Evolutionary conservation across 2,888 invertebrate genomes (phyloP).

Genomic region (Saturnia pavonia): DNA sequence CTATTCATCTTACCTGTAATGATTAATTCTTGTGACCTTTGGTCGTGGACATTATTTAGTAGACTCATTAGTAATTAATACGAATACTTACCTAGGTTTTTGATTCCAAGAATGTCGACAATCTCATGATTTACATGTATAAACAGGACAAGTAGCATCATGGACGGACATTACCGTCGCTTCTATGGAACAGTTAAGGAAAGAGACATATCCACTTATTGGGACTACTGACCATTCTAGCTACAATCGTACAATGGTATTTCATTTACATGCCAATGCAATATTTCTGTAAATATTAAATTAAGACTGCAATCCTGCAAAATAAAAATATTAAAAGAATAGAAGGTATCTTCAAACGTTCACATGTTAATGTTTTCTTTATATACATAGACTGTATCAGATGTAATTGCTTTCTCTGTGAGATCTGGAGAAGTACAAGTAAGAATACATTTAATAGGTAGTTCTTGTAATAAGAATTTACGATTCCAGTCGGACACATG

Average conservation of each 20-base stretch:
- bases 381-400: not conserved
- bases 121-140: not conserved
- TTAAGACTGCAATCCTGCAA: no score
- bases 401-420: not conserved
- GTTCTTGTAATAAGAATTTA: slow-evolving; percentile 20
- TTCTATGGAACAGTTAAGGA: not conserved
- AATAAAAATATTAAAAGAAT: no score
- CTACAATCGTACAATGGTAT: no score
- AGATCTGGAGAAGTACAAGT: not conserved
- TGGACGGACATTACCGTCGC: not conserved
- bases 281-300: no score
- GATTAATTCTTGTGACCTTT: no score
- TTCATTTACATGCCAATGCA: no score
- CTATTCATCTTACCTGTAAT: no score
- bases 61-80: no score
- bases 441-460: not conserved
- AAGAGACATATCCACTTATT: not conserved
- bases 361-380: not conserved
- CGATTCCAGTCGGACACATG: slow-evolving; percentile 69
- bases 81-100: no score
- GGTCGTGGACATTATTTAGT: no score
- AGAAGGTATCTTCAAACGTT: not conserved
- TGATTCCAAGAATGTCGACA: no score
- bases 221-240: no score
- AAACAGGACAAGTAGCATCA: not conserved